Percentiles rank a stretch among this genome's conserved stretches.
phyloP scores from a whole-genome alignment of 1,140 invertebrate genomes.

The Heliconius congener region DNA sequence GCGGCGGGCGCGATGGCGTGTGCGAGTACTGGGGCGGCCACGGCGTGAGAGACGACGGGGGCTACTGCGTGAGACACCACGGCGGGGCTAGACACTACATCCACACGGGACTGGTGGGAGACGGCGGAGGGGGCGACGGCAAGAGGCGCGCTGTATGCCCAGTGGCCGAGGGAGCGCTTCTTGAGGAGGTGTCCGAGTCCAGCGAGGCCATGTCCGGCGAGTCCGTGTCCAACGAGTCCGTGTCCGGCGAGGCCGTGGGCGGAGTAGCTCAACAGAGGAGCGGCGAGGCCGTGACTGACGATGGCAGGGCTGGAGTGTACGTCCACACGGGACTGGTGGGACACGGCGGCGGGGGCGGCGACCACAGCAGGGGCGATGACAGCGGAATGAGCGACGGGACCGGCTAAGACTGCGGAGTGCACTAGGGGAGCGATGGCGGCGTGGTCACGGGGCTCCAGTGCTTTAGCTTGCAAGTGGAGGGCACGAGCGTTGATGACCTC shows the following conservation, averaged over 20 bases:
- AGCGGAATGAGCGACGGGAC: slow-evolving; percentile 35
- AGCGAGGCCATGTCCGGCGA: slow-evolving; percentile 30
- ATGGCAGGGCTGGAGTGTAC: slow-evolving; percentile 58
- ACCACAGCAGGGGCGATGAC: slow-evolving; percentile 40
- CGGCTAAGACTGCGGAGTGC: slow-evolving; percentile 52
- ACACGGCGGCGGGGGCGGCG: slow-evolving; percentile 59
- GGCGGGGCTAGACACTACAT: slow-evolving; percentile 68
- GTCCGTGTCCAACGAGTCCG: slow-evolving; percentile 49
- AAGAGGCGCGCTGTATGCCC: slow-evolving; percentile 52
- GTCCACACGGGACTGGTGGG: slow-evolving; percentile 65
- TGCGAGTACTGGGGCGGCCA: slow-evolving; percentile 50
- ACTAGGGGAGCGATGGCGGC: slow-evolving; percentile 47
- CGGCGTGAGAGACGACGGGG: slow-evolving; percentile 57
- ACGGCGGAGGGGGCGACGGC: slow-evolving; percentile 56
- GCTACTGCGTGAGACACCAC: slow-evolving; percentile 59
- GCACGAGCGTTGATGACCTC: slow-evolving; percentile 78
- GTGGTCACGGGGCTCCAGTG: slow-evolving; percentile 58
- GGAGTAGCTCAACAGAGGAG: slow-evolving; percentile 23
- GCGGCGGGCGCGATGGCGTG: slow-evolving; percentile 60
- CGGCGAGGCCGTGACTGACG: slow-evolving; percentile 40
- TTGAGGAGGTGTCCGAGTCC: slow-evolving; percentile 51
- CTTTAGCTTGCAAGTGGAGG: slow-evolving; percentile 70
- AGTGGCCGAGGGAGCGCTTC: slow-evolving; percentile 60
- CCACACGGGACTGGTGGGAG: slow-evolving; percentile 71
- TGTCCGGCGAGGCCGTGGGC: slow-evolving; percentile 31